phyloP scores from a whole-genome alignment of 2,113 vertebrate species.

The Plotosus lineatus region DNA sequence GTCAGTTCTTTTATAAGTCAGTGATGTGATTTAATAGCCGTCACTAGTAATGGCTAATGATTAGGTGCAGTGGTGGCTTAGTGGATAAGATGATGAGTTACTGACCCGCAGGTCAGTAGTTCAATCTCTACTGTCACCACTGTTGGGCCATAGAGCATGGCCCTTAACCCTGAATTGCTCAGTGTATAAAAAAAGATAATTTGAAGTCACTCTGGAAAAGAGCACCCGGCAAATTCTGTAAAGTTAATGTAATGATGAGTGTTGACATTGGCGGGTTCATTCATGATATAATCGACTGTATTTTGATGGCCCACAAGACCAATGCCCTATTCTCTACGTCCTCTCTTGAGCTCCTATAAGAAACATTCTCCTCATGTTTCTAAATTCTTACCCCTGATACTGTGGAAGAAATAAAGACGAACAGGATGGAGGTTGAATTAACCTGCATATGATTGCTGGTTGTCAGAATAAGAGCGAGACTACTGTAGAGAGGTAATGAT shows the following conservation, averaged over 20 bases:
- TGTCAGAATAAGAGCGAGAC: constrained; percentile 68
- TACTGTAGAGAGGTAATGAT: constrained; percentile 71
- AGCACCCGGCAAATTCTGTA: no score
- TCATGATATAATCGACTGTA: background rate
- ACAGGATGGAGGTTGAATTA: constrained; percentile 64
- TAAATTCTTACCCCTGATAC: constrained; percentile 37
- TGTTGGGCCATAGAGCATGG: no score
- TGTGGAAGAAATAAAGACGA: constrained; percentile 60
- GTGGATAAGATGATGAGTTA: no score
- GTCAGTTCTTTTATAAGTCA: constrained; percentile 10
- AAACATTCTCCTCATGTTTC: constrained; percentile 17
- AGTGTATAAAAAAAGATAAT: no score
- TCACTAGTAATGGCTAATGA: constrained; percentile 34
- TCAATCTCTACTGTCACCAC: no score
- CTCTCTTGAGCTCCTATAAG: background rate
- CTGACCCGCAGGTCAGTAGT: no score
- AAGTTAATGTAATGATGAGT: no score
- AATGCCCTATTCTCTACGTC: background rate
- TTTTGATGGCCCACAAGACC: background rate
- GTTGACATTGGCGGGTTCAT: constrained; percentile 21
- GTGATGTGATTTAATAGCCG: constrained; percentile 42
- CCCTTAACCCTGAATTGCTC: no score
- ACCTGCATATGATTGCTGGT: constrained; percentile 64
- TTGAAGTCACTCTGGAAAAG: no score
- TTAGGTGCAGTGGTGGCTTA: no score